Evolutionary conservation across 2,797 vertebrate genomes (phyloP).

Genomic region (Sebastes iracundus): DNA sequence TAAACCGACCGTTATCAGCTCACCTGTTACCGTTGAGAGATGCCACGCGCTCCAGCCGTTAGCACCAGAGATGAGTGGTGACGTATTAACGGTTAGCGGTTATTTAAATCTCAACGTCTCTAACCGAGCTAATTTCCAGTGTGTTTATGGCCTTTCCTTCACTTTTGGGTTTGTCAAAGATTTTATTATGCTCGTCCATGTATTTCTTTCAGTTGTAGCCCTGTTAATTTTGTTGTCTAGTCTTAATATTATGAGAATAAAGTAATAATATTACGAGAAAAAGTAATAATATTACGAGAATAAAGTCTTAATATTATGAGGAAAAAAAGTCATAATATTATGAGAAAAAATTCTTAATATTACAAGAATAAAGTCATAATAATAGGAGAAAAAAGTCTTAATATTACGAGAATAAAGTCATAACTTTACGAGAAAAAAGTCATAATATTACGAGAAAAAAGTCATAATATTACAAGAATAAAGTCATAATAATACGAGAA

Average conservation of each 20-base stretch:
- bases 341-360: no score
- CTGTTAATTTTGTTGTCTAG: neutral
- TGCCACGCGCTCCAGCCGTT: neutral
- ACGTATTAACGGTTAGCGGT: neutral
- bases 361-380: no score
- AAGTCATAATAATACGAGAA: no score
- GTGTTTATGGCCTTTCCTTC: neutral
- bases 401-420: accelerated
- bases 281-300: no score
- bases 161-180: neutral
- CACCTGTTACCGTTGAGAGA: neutral
- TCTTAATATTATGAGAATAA: no score
- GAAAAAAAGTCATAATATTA: no score
- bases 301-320: no score
- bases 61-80: neutral
- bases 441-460: accelerated
- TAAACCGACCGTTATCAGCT: neutral
- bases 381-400: accelerated
- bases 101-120: neutral
- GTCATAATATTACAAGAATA: no score
- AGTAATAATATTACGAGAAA: no score
- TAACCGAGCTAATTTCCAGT: neutral
- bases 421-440: no score
- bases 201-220: neutral
- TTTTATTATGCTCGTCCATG: neutral